Evolutionary conservation across 2,113 vertebrate species (phyloP), one percentile per base, ranked within the genome.

Genomic region (Grus americana): DNA sequence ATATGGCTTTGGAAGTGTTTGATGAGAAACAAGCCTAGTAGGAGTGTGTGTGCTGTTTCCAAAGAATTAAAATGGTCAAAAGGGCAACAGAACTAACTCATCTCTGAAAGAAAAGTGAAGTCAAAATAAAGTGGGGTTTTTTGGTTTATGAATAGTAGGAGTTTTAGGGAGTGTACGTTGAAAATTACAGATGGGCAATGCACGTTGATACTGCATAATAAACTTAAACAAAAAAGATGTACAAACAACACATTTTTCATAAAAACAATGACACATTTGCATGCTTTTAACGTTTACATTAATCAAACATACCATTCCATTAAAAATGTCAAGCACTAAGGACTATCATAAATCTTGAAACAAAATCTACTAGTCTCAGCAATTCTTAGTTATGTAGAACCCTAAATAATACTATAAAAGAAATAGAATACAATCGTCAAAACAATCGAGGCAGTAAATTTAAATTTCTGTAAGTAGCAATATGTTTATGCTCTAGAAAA

Each of bases 101-200:
- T 92, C 95, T 96, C 90, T 97, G 95, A 95, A 95, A 93, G 72
- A 97, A 97, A 96, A 96, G 42, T 81, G 15, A 93, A 90, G 72
- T 88, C 54, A 96, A 97, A 88, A 54, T 46, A 40, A 59, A 63
- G 63, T 23, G 40, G 50, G 79, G 23, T 30, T 85, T 82, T 96
- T 93, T 92, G 5, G 24, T 58, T 94, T 95, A 95, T 81, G 67
- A 96, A 90, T 80, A 91, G 80, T 87, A 90, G 76, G 82, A 88
- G 55, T 47, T 97, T 97, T 93, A 90, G 90, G 68, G 78, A 97
- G 75, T 92, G 94, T 92, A 59, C 11, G 36, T 85, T 97, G 74
- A 94, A 97, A 97, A 95, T 94, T 97, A 98, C 67, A 89, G 88
- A 97, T 57, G 26, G 79, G 78, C 94, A 95, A 93, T 91, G 88